phyloP scores from a whole-genome alignment of 2,797 vertebrate species.

The Spinus pinus region DNA sequence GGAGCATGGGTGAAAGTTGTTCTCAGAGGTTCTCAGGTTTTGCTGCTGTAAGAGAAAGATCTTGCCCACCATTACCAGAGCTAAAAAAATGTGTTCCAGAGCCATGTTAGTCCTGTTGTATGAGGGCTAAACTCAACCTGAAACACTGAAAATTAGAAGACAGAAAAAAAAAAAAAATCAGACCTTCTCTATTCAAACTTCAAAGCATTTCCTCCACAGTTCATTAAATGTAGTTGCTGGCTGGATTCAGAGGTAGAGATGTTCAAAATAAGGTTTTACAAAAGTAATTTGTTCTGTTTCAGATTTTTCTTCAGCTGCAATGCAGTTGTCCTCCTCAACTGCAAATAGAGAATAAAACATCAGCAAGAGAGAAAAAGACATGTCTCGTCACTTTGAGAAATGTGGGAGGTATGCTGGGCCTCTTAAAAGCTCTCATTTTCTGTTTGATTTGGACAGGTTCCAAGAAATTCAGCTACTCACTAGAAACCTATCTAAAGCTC shows the following conservation, averaged over 20 bases:
- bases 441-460: slow-evolving; percentile 11
- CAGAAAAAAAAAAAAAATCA: not conserved
- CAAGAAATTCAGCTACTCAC: not conserved
- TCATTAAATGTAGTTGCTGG: not conserved
- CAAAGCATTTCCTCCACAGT: not conserved
- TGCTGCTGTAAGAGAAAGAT: not conserved
- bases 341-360: not conserved
- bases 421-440: slow-evolving; percentile 5
- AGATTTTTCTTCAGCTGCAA: not conserved
- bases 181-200: not conserved
- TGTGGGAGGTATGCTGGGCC: not conserved
- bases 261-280: not conserved
- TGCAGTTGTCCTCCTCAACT: not conserved
- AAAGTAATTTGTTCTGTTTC: not conserved
- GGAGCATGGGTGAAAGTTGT: rapidly evolving
- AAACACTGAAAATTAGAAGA: not conserved
- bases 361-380: not conserved
- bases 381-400: slow-evolving; percentile 9
- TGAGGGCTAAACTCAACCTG: not conserved
- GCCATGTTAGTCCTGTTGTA: not conserved
- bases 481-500: not conserved
- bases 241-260: not conserved
- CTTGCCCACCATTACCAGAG: not conserved
- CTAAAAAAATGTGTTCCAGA: not conserved
- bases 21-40: not conserved